Evolutionary conservation across 2,888 invertebrate species (phyloP), one percentile per base, ranked within the genome.

Genomic region (Anodontia alba): DNA sequence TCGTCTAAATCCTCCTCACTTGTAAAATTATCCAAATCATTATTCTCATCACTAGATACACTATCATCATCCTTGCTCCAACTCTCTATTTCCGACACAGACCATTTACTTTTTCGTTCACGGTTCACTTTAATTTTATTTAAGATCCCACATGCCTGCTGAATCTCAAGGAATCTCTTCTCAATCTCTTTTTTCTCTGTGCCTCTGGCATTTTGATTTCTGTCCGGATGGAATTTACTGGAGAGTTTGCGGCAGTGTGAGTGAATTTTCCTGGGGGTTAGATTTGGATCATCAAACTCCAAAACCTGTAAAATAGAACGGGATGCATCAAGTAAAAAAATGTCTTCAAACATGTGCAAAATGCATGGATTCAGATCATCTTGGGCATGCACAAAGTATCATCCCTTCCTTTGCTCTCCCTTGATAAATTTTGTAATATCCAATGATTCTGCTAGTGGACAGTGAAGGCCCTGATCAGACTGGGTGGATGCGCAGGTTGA

Each of bases 141-240:
- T 23, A 84, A 38, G 57, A 81, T 68, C 10, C 74, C 43, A 62
- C 84, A 84, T 5, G 84, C 84, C 43, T 80, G 81, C 42, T 84
- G 84, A 26, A 81, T 81, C 26, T 84, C 84, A 20, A 81, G 33
- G 51, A 84, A 84, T 42, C 62, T 76, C 38, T 69, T 74, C 51
- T 81, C 74, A 1, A 81, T 81, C 26, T 71, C 54, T 20, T 68
- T 43, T 43, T 75, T 73, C 26, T 76, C 76, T 8, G 66, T 74
- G 26, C 76, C 77, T 38, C 73, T 71, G 10, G 43, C 49, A 31
- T 71, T 79, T 15, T 46, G 74, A 33, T 78, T 49, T 74, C 80
- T 67, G 51, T 85, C 84, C 5, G 84, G 81, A 46, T 82, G 84
- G 51, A 72, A 83, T 57, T 76, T 76, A 36, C 80, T 76, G 17